Conservation (phyloP, 1,140 invertebrate species). For the Drosophila navojoa region DNA sequence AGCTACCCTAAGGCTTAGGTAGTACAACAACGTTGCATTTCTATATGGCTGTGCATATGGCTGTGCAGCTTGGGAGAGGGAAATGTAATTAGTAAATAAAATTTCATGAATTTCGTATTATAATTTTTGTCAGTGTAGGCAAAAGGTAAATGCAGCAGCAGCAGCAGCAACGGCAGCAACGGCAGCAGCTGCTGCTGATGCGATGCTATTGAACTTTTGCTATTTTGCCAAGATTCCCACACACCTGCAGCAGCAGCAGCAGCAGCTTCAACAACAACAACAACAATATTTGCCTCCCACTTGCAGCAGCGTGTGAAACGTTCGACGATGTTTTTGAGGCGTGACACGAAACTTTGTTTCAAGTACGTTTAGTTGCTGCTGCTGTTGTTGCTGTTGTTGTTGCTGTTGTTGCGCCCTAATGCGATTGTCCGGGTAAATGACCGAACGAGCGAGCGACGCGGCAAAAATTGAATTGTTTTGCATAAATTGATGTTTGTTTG, state of each 20-base stretch:
- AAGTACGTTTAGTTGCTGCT: slow-evolving; percentile 26
- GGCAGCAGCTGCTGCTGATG: slow-evolving; percentile 33
- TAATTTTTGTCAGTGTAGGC: slow-evolving; percentile 5
- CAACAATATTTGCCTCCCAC: slow-evolving; percentile 54
- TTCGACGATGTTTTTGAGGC: slow-evolving; percentile 62
- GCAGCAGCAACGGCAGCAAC: slow-evolving; percentile 3
- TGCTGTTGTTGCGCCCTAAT: slow-evolving; percentile 48
- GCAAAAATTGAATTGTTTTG: slow-evolving; percentile 77
- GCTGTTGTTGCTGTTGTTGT: slow-evolving; percentile 16
- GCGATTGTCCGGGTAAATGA: slow-evolving; percentile 63
- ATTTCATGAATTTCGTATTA: no score
- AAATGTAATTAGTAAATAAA: no score
- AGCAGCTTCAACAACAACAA: slow-evolving; percentile 5
- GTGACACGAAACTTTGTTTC: slow-evolving; percentile 64
- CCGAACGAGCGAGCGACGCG: slow-evolving; percentile 53
- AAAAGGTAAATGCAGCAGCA: slow-evolving; percentile 23
- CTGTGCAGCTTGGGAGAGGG: no score
- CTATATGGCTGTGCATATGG: no score
- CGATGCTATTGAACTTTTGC: slow-evolving; percentile 78
- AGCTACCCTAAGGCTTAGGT: no score
- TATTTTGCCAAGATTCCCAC: slow-evolving; percentile 76
- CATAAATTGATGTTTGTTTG: slow-evolving; percentile 65
- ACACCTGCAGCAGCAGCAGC: slow-evolving; percentile 57
- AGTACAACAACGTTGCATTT: no score
- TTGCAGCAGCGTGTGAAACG: slow-evolving; percentile 65